Conservation (phyloP, 2,797 vertebrate species). For the Serranus cabrilla region DNA sequence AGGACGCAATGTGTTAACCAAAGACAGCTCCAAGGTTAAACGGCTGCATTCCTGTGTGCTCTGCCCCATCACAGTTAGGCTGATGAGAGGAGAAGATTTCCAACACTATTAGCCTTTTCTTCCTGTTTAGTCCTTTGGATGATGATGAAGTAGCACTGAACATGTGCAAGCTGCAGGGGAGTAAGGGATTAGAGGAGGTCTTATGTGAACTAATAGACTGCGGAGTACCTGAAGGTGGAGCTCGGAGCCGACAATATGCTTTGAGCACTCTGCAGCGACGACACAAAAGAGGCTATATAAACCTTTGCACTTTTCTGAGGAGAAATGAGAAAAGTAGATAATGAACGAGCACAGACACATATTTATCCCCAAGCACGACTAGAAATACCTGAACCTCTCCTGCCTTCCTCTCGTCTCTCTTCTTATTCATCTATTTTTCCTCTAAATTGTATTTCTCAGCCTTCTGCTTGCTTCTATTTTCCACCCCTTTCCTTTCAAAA, state of each 20-base stretch:
- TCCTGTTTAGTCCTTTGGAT: slow-evolving; percentile 28
- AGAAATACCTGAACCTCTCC: slow-evolving; percentile 9
- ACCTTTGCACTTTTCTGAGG: slow-evolving; percentile 36
- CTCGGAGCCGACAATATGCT: slow-evolving; percentile 31
- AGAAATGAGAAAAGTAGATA: slow-evolving; percentile 43
- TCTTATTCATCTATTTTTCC: slow-evolving; percentile 4
- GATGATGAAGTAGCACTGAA: slow-evolving; percentile 52
- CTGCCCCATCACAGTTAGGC: slow-evolving; percentile 33
- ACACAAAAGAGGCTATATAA: slow-evolving; percentile 41
- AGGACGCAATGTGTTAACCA: slow-evolving; percentile 51
- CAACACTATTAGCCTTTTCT: slow-evolving; percentile 22
- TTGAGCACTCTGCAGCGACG: slow-evolving; percentile 16
- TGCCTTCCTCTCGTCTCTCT: background rate
- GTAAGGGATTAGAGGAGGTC: slow-evolving; percentile 56
- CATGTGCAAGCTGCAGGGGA: slow-evolving; percentile 53
- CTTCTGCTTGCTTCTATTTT: slow-evolving; percentile 12
- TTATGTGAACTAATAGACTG: slow-evolving; percentile 60
- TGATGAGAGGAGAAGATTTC: slow-evolving; percentile 58
- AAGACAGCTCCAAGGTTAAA: slow-evolving; percentile 70
- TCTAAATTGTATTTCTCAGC: background rate
- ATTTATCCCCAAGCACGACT: slow-evolving; percentile 22
- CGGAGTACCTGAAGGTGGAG: slow-evolving; percentile 58
- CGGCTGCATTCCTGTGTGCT: slow-evolving; percentile 47
- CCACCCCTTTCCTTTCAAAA: slow-evolving; percentile 18
- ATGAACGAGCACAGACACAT: slow-evolving; percentile 28